Conservation (phyloP, 2,797 vertebrate species). For the Ctenopoma kingsleyae region DNA sequence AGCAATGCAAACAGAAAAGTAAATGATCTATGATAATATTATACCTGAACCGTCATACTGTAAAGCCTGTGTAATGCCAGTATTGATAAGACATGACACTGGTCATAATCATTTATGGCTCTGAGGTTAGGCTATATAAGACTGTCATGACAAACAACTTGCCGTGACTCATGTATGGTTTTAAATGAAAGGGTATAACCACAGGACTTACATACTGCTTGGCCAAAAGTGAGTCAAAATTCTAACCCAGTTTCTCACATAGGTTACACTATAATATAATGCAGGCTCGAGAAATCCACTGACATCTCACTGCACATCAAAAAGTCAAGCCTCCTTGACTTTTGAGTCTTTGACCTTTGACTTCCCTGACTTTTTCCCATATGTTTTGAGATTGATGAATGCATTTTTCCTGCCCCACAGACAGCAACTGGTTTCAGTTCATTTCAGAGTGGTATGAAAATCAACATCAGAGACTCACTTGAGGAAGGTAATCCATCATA, state of each 20-base stretch:
- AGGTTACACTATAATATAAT: constrained; percentile 4
- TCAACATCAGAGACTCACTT: constrained; percentile 56
- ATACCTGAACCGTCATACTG: constrained; percentile 60
- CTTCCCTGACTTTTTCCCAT: constrained; percentile 49
- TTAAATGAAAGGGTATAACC: constrained; percentile 60
- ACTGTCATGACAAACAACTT: constrained; percentile 63
- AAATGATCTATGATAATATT: constrained; percentile 73
- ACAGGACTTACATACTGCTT: constrained; percentile 19
- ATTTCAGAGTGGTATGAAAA: constrained; percentile 54
- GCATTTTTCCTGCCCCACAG: constrained; percentile 51
- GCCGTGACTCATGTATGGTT: constrained; percentile 64
- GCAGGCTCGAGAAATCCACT: constrained; percentile 30
- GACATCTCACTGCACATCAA: constrained; percentile 44
- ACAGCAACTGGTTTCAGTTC: constrained; percentile 64
- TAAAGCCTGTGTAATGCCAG: constrained; percentile 63
- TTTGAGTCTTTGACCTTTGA: constrained; percentile 62
- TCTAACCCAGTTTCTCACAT: constrained; percentile 51
- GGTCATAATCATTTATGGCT: constrained; percentile 73
- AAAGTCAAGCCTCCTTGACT: constrained; percentile 54
- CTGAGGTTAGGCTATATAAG: constrained; percentile 41
- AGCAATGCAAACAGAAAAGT: constrained; percentile 75
- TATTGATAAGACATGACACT: constrained; percentile 74
- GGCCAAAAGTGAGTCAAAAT: constrained; percentile 22
- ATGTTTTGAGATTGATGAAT: constrained; percentile 71
- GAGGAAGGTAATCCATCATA: constrained; percentile 58